Conservation (phyloP, 2,797 vertebrate species). For the Molossus alvarezi region DNA sequence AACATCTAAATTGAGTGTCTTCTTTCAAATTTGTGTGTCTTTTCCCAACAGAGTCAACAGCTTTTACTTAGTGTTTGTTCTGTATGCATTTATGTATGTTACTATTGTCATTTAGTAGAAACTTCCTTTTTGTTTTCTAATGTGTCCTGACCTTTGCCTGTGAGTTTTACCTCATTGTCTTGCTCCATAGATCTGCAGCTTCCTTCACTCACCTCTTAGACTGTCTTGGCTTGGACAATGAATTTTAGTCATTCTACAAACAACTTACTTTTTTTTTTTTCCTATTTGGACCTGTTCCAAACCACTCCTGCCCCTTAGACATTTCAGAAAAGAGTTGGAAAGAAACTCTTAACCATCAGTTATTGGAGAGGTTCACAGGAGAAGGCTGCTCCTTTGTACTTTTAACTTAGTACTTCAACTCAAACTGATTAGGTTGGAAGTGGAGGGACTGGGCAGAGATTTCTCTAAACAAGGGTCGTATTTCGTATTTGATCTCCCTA, state of each 20-base stretch:
- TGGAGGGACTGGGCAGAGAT: no score
- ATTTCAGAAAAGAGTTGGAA: slow-evolving; percentile 50
- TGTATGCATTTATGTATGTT: neutral
- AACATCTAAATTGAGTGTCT: neutral
- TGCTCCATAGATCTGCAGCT: neutral
- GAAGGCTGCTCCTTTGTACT: neutral
- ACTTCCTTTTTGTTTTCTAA: neutral
- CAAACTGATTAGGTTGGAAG: neutral
- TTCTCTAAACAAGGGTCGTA: neutral
- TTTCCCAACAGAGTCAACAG: neutral
- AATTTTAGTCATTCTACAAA: slow-evolving; percentile 5
- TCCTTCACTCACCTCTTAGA: neutral
- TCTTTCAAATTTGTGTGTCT: neutral
- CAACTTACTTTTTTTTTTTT: neutral
- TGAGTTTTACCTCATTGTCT: neutral
- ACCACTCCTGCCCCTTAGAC: neutral
- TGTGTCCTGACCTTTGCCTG: neutral
- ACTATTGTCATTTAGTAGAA: neutral
- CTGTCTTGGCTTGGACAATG: neutral
- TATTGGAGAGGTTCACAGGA: neutral
- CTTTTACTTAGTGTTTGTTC: neutral
- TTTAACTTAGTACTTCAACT: neutral
- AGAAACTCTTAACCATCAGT: neutral
- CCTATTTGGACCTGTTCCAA: neutral
- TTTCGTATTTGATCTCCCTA: neutral